A percentile compares a stretch with the other conserved stretches of the same genome.
Conservation (phyloP, 2,797 vertebrate genomes). For the Cyclura pinguis region DNA sequence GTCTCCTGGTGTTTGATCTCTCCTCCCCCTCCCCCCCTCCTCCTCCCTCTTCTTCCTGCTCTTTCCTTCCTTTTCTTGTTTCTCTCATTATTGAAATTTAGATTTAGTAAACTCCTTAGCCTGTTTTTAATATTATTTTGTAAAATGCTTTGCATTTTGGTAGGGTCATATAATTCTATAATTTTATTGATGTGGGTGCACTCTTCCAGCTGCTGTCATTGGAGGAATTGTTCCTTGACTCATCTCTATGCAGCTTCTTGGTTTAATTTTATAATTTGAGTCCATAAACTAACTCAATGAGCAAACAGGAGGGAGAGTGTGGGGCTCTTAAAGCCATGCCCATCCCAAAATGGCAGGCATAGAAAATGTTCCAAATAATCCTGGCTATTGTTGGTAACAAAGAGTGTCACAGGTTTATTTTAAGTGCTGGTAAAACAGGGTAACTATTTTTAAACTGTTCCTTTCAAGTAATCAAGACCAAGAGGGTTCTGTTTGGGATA, state of each 20-base stretch:
- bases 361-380: constrained; percentile 48
- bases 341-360: constrained; percentile 48
- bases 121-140: background rate
- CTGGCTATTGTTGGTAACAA: constrained; percentile 62
- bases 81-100: background rate
- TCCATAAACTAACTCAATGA: background rate
- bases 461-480: constrained; percentile 58
- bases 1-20: too few species aligned
- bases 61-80: background rate
- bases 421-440: constrained; percentile 63
- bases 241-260: background rate
- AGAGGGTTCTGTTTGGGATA: constrained; percentile 27
- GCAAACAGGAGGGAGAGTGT: background rate
- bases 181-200: background rate
- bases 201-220: background rate
- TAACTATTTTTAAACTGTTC: constrained; percentile 50
- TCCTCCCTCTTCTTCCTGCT: too few species aligned
- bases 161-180: background rate
- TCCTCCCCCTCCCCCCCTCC: too few species aligned
- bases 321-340: constrained; percentile 21
- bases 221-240: background rate
- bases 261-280: background rate
- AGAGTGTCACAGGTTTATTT: constrained; percentile 64
- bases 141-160: background rate
- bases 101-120: background rate